Conservation (phyloP, 2,797 vertebrate species). For the Hippocampus kuda region DNA sequence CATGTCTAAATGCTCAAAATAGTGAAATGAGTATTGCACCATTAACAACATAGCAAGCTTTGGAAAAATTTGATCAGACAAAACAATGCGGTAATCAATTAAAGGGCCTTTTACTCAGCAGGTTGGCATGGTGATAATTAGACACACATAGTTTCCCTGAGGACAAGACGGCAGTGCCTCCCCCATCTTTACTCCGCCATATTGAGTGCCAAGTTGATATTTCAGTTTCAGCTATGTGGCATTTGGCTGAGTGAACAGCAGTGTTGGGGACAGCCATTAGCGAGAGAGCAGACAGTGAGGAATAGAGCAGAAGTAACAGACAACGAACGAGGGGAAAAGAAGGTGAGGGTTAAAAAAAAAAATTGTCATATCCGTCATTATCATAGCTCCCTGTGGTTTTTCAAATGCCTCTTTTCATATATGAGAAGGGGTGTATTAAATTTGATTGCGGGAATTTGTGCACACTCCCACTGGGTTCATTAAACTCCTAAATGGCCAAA, state of each 20-base stretch:
- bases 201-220: slow-evolving; percentile 68
- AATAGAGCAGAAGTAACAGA: slow-evolving; percentile 28
- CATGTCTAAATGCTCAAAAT: background rate
- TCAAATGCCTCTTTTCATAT: slow-evolving; percentile 58
- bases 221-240: slow-evolving; percentile 67
- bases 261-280: slow-evolving; percentile 60
- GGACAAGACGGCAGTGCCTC: slow-evolving; percentile 45
- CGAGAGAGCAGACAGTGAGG: slow-evolving; percentile 43
- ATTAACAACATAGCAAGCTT: background rate
- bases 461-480: slow-evolving; percentile 29
- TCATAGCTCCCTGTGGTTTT: slow-evolving; percentile 59
- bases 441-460: slow-evolving; percentile 54
- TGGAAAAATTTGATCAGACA: background rate
- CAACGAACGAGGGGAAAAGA: slow-evolving; percentile 25
- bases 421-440: slow-evolving; percentile 56
- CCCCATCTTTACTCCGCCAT: slow-evolving; percentile 37
- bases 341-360: slow-evolving; percentile 34
- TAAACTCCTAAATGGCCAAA: slow-evolving; percentile 16
- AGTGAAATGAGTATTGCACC: background rate
- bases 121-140: slow-evolving; percentile 7
- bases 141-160: slow-evolving; percentile 2
- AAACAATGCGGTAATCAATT: slow-evolving; percentile 1
- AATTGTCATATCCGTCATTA: slow-evolving; percentile 56
- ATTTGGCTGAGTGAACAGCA: slow-evolving; percentile 71
- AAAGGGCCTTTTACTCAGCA: background rate